These are phyloP conservation scores for Cyclina sinensis DNA, from an alignment of 1,140 invertebrate genomes.

Conservation along the genomic window DNA sequence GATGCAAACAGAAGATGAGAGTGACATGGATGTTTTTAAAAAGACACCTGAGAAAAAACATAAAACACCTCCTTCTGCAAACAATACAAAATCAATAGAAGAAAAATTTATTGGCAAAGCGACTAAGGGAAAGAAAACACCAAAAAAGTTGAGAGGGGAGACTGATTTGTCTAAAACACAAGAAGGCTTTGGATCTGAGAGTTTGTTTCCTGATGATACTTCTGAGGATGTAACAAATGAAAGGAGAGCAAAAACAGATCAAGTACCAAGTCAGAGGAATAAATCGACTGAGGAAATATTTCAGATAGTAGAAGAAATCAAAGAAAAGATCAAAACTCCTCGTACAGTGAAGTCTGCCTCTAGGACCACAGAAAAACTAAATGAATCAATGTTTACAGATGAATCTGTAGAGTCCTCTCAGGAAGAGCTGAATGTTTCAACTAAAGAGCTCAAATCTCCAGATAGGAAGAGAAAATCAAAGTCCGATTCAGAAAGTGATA, in stretches of 20 bases:
- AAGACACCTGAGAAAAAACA: neutral
- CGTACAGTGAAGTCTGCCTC: neutral
- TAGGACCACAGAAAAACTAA: neutral
- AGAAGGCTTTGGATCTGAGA: neutral
- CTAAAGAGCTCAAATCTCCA: neutral
- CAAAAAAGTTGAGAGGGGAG: neutral
- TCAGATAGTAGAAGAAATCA: constrained; percentile 51
- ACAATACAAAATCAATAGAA: neutral
- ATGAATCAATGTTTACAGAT: constrained; percentile 65
- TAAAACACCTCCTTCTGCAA: neutral
- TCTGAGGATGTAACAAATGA: neutral
- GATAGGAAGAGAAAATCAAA: neutral
- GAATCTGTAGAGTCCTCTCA: constrained; percentile 42
- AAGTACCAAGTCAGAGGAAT: neutral
- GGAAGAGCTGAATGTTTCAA: neutral
- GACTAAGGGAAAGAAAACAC: constrained; percentile 8
- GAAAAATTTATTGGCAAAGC: constrained; percentile 53
- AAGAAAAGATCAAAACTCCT: constrained; percentile 43
- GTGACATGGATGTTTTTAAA: constrained; percentile 43
- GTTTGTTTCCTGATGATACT: neutral
- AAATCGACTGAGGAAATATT: constrained; percentile 62
- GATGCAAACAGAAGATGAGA: constrained; percentile 8
- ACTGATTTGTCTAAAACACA: neutral
- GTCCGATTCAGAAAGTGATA: neutral
- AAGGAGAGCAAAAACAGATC: neutral